Evolutionary conservation across 2,797 vertebrate genomes (phyloP), one percentile per base, ranked within the genome.

Genomic region (Ctenopoma kingsleyae): DNA sequence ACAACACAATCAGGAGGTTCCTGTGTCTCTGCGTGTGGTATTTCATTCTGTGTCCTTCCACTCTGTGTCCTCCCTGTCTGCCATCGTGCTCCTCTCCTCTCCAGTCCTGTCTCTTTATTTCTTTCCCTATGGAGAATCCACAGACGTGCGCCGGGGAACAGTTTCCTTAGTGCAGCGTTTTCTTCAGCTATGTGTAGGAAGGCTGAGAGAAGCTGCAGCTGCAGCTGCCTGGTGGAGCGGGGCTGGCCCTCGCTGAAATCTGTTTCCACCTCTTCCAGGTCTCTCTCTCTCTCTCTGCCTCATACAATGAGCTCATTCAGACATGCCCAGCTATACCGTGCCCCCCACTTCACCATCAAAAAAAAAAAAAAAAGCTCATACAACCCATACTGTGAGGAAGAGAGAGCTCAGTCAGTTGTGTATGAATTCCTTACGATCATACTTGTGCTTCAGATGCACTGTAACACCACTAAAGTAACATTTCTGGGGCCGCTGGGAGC

Each of bases 241-340:
- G 50, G 23, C 52, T 19, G 67, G 77, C 63, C 70, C 64, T 40
- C 17, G 11, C 66, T 46, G 53, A 74, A 83, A 75, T 82, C 78
- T 64, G 71, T 85, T 82, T 87, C 83, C 85, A 83, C 69, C 76
- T 74, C 80, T 55, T 70, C 52, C 73, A 77, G 78, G 81, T 83
- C 63, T n/a, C n/a, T n/a, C n/a, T n/a, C n/a, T 6, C 27, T 58
- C 67, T 40, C 77, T 82, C 76, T 63, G 71, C 73, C 73, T 66
- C 87, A 87, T 54, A 92, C 90, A 92, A 91, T 78, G 79, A 80
- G 52, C 78, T 85, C 87, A 85, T 92, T 92, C 89, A 92, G 51
- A 74, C 49, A 40, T 57, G 51, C n/a, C 71, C 20, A 16, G 77
- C 71, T 54, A 55, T 63, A 68, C 73, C 16, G 23, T 54, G 51